Conservation (phyloP, 2,797 vertebrate species). For the Poecile montanus region DNA sequence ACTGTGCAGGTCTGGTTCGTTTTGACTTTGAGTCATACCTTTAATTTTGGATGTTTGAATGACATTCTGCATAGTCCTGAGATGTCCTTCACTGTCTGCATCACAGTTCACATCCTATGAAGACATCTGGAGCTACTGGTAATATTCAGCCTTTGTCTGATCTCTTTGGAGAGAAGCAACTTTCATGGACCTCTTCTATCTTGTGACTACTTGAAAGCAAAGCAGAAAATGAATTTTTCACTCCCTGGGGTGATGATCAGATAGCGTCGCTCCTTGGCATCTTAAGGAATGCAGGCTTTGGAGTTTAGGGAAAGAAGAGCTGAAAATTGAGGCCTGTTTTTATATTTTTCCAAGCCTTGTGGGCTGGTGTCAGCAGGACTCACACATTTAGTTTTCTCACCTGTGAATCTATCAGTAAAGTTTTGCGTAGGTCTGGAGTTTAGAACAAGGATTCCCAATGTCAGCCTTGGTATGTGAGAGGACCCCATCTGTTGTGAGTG, state of each 20-base stretch:
- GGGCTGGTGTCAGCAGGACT: neutral
- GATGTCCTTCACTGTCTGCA: neutral
- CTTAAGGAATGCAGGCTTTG: neutral
- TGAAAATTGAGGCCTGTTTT: neutral
- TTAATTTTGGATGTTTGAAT: neutral
- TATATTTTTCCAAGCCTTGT: neutral
- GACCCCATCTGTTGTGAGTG: neutral
- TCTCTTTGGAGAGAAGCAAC: neutral
- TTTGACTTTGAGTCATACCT: neutral
- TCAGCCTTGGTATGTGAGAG: neutral
- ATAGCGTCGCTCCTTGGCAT: rapidly evolving
- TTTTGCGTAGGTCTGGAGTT: neutral
- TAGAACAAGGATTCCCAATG: neutral
- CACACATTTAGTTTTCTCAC: neutral
- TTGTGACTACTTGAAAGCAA: neutral
- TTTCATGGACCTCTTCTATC: neutral
- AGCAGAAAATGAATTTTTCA: neutral
- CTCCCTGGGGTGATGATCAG: neutral
- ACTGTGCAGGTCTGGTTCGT: neutral
- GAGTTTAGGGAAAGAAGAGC: neutral
- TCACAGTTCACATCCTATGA: neutral
- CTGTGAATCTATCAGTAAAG: neutral
- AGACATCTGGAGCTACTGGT: neutral
- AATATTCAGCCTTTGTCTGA: neutral
- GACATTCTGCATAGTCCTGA: neutral